Conservation (phyloP, 1,140 invertebrate species). For the fruit fly (Drosophila melanogaster) region Release_6_plus_ISO1_MT NT_033777.3:26316501-26317000, state of each 20-base stretch:
- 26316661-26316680: constrained; percentile 22
- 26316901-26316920: no score
- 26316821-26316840: constrained; percentile 25
- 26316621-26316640: constrained; percentile 72
- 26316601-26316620: constrained; percentile 66
- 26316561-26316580: constrained; percentile 28
- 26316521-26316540: constrained; percentile 44
- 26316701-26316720: constrained; percentile 18
- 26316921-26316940: no score
- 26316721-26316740: background rate
- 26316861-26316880: background rate
- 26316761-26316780: constrained; percentile 56
- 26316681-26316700: constrained; percentile 36
- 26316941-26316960: no score
- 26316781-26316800: constrained; percentile 30
- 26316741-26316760: constrained; percentile 36
- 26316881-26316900: background rate
- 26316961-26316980: no score
- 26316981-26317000: no score
- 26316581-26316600: constrained; percentile 59
- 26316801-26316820: constrained; percentile 36
- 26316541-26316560: constrained; percentile 64
- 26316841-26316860: constrained; percentile 7
- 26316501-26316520: constrained; percentile 78
- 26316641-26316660: constrained; percentile 31